A percentile compares a stretch with the other conserved stretches of the same genome.
phyloP scores from a whole-genome alignment of 2,888 invertebrate genomes.

The Zhuqinia jingwanae region DNA sequence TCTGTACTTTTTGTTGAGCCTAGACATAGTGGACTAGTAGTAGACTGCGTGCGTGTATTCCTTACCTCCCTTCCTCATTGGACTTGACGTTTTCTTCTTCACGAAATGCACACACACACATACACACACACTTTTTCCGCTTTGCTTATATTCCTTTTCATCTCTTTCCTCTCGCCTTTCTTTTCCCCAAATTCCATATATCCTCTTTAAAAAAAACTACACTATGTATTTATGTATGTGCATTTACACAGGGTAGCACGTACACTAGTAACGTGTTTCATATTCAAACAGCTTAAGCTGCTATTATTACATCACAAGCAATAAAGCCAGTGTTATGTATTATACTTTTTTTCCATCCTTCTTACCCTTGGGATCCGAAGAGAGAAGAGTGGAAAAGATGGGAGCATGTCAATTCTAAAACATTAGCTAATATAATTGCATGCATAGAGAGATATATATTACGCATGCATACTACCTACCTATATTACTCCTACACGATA shows the following conservation, averaged over 20 bases:
- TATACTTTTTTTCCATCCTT: slow-evolving; percentile 30
- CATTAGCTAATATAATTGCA: neutral
- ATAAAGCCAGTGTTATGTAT: slow-evolving; percentile 11
- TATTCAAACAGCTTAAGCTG: neutral
- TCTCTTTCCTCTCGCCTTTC: neutral
- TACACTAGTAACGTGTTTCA: too few relatives aligned
- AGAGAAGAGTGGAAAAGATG: neutral
- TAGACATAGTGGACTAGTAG: neutral
- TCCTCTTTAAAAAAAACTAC: too few relatives aligned
- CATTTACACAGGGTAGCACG: too few relatives aligned
- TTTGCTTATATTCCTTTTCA: neutral
- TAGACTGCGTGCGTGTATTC: slow-evolving; percentile 5
- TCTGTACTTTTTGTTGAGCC: neutral
- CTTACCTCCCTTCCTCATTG: slow-evolving; percentile 57
- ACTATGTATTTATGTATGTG: too few relatives aligned
- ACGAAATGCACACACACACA: slow-evolving; percentile 38
- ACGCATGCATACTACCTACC: too few relatives aligned
- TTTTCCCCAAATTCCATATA: too few relatives aligned
- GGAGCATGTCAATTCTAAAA: slow-evolving; percentile 2
- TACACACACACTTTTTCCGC: too few relatives aligned
- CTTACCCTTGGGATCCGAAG: slow-evolving; percentile 46
- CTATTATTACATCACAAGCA: slow-evolving; percentile 7
- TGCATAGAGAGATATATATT: neutral
- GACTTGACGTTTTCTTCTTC: slow-evolving; percentile 25
- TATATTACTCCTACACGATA: too few relatives aligned